phyloP scores from a whole-genome alignment of 2,797 vertebrate genomes.

The Hydrocynus forskahlii region DNA sequence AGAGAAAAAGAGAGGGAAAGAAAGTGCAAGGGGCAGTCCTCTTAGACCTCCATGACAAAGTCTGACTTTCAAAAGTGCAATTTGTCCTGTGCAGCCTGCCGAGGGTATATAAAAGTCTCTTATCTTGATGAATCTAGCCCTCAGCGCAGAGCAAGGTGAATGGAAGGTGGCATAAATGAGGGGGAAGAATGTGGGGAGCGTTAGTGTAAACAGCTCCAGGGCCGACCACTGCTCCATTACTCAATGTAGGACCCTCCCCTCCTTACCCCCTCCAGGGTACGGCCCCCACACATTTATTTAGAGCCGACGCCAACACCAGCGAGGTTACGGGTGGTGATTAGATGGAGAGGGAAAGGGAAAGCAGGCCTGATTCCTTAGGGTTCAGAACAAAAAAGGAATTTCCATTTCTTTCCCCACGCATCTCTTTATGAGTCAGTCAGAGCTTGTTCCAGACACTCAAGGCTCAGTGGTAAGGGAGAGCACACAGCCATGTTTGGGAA shows the following conservation, averaged over 20 bases:
- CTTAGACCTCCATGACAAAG: conserved; percentile 27
- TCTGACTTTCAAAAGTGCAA: conserved; percentile 59
- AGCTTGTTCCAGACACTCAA: conserved; percentile 16
- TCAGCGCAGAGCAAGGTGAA: conserved; percentile 64
- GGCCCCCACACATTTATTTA: conserved; percentile 52
- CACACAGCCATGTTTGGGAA: no score
- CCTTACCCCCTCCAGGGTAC: conserved; percentile 18
- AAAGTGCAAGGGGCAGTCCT: conserved; percentile 10
- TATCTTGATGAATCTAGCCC: conserved; percentile 72
- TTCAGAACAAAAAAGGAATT: conserved; percentile 8
- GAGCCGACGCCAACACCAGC: conserved; percentile 30
- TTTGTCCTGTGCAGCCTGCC: conserved; percentile 50
- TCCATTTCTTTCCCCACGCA: conserved; percentile 6
- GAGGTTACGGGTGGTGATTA: conserved; percentile 42
- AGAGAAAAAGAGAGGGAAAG: conserved; percentile 1
- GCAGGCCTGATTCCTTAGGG: neutral
- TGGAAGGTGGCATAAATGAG: conserved; percentile 71
- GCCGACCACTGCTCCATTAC: conserved; percentile 44
- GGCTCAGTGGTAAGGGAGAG: neutral
- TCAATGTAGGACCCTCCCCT: conserved; percentile 38
- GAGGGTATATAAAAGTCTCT: conserved; percentile 62
- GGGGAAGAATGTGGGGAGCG: conserved; percentile 65
- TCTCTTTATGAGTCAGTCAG: conserved; percentile 10
- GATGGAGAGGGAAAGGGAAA: conserved; percentile 9
- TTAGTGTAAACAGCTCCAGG: conserved; percentile 59